Evolutionary conservation across 2,113 vertebrate species (phyloP).

Genomic region (Hippocampus mohnikei): DNA sequence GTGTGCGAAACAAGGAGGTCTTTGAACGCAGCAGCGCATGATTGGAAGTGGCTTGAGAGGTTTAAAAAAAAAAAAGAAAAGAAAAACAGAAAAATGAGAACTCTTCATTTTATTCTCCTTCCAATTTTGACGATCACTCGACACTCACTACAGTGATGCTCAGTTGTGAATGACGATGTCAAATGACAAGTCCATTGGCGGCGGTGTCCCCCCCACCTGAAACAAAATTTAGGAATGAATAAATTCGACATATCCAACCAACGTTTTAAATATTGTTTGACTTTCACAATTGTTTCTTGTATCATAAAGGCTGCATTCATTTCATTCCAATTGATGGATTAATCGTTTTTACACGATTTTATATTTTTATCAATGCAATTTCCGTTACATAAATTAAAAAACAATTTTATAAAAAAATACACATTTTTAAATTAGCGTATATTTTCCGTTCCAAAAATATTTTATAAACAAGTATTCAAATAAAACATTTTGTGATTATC

Average conservation of each 20-base stretch:
- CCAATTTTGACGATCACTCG: neutral
- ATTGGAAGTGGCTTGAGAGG: neutral
- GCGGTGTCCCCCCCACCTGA: conserved; percentile 39
- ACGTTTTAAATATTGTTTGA: neutral
- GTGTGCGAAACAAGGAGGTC: conserved; percentile 34
- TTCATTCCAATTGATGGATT: no score
- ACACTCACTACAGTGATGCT: neutral
- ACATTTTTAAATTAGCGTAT: no score
- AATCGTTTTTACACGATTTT: no score
- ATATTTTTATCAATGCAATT: no score
- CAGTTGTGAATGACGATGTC: neutral
- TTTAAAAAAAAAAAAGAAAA: conserved; percentile 5
- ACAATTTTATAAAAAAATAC: neutral
- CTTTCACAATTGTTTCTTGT: neutral
- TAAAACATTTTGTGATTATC: no score
- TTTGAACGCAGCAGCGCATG: conserved; percentile 30
- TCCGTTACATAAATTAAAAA: neutral
- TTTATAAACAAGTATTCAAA: no score
- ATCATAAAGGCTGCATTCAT: neutral
- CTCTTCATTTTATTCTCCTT: neutral
- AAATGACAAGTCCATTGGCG: conserved; percentile 7
- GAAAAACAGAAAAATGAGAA: neutral
- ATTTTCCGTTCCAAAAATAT: no score
- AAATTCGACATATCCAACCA: neutral
- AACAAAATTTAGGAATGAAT: neutral